phyloP scores from a whole-genome alignment of 2,113 vertebrate genomes.

The Numenius arquata region DNA sequence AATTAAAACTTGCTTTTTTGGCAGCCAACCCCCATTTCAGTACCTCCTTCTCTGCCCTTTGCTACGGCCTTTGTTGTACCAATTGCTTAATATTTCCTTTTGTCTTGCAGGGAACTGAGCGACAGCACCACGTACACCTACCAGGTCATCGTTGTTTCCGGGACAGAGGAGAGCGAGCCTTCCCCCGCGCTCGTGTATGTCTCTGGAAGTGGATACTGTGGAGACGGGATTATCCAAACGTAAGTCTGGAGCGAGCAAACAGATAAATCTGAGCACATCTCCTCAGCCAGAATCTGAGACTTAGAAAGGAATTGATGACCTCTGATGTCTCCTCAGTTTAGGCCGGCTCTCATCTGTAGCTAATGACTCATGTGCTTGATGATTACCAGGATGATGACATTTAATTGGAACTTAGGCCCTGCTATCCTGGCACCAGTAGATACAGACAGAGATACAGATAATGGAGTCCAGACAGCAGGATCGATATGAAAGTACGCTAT shows the following conservation, averaged over 20 bases:
- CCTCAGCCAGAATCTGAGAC: neutral
- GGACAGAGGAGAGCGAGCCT: constrained; percentile 83
- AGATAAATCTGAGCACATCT: neutral
- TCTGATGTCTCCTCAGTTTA: constrained; percentile 19
- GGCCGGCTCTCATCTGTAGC: constrained; percentile 34
- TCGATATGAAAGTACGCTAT: neutral
- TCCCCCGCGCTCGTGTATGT: constrained; percentile 83
- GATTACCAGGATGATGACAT: constrained; percentile 51
- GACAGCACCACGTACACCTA: constrained; percentile 82
- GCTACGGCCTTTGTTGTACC: neutral
- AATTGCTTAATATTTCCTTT: neutral
- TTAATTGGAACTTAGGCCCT: constrained; percentile 42
- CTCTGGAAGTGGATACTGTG: constrained; percentile 89
- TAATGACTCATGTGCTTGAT: constrained; percentile 22
- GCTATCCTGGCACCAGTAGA: constrained; percentile 61
- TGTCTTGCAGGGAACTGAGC: constrained; percentile 80
- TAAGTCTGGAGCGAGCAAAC: constrained; percentile 62
- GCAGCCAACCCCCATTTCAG: neutral
- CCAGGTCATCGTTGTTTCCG: constrained; percentile 82
- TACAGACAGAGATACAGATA: constrained; percentile 60
- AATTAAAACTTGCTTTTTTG: neutral
- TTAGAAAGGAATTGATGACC: constrained; percentile 11
- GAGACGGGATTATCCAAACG: constrained; percentile 93
- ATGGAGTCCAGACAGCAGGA: constrained; percentile 53
- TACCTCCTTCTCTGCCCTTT: neutral